These are phyloP conservation scores for Neofelis nebulosa DNA, from an alignment of 2,113 vertebrate species.

Conservation along the genomic window DNA sequence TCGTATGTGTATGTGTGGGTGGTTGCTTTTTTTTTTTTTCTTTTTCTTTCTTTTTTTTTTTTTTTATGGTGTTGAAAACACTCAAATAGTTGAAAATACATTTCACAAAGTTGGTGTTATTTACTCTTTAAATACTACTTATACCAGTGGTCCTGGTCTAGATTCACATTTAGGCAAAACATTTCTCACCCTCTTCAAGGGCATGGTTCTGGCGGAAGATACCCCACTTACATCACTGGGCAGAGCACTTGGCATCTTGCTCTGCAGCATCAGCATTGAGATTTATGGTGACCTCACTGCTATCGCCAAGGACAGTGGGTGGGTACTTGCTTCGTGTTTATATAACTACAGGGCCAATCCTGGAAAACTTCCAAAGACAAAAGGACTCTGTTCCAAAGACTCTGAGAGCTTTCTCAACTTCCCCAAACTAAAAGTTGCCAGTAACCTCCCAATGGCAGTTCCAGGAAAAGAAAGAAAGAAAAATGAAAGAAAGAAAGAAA, in stretches of 20 bases:
- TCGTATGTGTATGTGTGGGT: neutral
- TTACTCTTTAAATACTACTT: neutral
- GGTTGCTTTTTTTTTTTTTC: too few species aligned
- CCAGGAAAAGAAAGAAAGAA: neutral
- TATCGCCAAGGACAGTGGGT: neutral
- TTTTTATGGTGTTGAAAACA: neutral
- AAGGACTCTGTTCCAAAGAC: slow-evolving; percentile 1
- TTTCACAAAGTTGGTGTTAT: neutral
- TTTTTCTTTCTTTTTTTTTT: neutral
- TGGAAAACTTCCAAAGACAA: slow-evolving; percentile 17
- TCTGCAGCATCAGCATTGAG: slow-evolving; percentile 17
- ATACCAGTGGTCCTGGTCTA: neutral
- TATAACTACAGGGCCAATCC: neutral
- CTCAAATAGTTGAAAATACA: neutral
- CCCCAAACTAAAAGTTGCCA: neutral
- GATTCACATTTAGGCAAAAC: neutral
- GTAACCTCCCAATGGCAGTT: neutral
- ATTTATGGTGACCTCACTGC: neutral
- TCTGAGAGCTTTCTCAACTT: neutral
- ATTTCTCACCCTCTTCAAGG: neutral
- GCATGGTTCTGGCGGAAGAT: slow-evolving; percentile 4
- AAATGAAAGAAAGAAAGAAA: too few species aligned
- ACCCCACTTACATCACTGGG: neutral
- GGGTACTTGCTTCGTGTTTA: slow-evolving; percentile 36
- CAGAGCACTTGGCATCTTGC: neutral